Evolutionary conservation across 2,888 invertebrate species (phyloP).

Genomic region (Netelia melanura): DNA sequence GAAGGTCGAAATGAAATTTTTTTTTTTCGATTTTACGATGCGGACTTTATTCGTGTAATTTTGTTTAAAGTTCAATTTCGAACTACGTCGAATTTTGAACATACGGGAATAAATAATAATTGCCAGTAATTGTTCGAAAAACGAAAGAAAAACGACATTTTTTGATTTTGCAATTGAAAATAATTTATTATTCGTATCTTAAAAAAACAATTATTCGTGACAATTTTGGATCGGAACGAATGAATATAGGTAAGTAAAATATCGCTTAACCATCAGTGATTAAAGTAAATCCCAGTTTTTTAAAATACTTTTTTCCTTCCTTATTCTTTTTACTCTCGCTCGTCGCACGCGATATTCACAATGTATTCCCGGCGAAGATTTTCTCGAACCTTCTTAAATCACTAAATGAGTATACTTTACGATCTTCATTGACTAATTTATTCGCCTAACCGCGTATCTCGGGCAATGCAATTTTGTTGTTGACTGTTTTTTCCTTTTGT

Average conservation of each 20-base stretch:
- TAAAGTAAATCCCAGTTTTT: not conserved
- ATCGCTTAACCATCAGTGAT: not conserved
- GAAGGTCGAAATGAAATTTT: too few species aligned
- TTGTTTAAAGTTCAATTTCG: too few species aligned
- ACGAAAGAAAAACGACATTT: too few species aligned
- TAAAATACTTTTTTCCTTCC: not conserved
- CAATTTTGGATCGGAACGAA: not conserved
- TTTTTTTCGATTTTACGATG: too few species aligned
- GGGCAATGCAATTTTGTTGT: too few species aligned
- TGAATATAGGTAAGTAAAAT: not conserved
- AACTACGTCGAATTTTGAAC: too few species aligned
- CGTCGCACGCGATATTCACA: not conserved
- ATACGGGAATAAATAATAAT: too few species aligned
- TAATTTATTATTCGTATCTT: not conserved
- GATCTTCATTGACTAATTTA: constrained; percentile 25
- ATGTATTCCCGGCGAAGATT: constrained; percentile 6
- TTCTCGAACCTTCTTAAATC: constrained; percentile 13
- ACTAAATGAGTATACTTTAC: constrained; percentile 20
- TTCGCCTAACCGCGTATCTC: not conserved
- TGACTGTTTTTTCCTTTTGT: not conserved
- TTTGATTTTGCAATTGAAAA: not conserved
- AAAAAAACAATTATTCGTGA: not conserved
- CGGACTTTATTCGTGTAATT: too few species aligned
- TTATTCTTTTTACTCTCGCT: not conserved
- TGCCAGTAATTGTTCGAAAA: too few species aligned